A percentile compares a stretch with the other conserved stretches of the same genome.
Evolutionary conservation across 1,140 invertebrate genomes (phyloP).

Genomic region (Penaeus chinensis): DNA sequence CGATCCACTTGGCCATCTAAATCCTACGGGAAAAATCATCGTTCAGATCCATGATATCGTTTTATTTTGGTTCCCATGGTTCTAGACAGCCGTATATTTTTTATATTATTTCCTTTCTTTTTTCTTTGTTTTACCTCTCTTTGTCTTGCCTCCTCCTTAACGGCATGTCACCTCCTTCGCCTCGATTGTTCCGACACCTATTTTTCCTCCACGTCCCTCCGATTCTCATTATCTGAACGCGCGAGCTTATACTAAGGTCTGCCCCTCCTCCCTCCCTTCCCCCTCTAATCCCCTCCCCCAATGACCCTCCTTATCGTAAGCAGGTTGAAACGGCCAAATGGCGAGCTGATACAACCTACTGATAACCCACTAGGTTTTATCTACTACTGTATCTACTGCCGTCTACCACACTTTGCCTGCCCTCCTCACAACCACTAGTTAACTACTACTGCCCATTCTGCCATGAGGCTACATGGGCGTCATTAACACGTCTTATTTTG

Average conservation of each 20-base stretch:
- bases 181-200: not conserved
- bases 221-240: no score
- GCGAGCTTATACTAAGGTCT: no score
- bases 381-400: conserved; percentile 22
- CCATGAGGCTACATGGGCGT: no score
- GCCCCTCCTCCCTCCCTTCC: not conserved
- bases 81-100: not conserved
- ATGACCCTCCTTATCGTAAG: not conserved
- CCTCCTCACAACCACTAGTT: no score
- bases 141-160: not conserved
- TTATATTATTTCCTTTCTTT: not conserved
- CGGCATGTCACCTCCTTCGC: no score
- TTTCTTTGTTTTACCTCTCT: not conserved
- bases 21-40: no score
- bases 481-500: no score
- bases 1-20: not conserved
- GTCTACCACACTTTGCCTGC: not conserved
- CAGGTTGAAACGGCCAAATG: not conserved
- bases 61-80: no score
- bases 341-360: no score
- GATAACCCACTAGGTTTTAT: not conserved
- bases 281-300: not conserved
- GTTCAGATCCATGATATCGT: no score
- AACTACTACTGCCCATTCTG: no score
- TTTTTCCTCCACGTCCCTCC: not conserved